Evolutionary conservation across 2,888 invertebrate genomes (phyloP).

Genomic region (Odontocolon sp.): DNA sequence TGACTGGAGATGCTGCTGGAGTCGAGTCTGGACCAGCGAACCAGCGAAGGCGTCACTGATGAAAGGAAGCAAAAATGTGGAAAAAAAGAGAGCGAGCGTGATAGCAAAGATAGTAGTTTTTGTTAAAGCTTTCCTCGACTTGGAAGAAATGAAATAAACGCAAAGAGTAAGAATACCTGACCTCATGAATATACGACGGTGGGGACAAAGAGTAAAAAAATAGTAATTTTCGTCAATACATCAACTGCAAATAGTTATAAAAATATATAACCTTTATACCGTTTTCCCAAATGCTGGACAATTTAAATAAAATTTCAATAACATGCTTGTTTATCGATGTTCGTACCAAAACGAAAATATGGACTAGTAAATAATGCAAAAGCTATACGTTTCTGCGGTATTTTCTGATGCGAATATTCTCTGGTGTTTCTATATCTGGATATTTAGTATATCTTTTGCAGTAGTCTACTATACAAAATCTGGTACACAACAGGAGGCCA

Average conservation of each 20-base stretch:
- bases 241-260: too few relatives aligned
- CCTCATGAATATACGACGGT: constrained; percentile 12
- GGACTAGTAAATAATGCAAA: too few relatives aligned
- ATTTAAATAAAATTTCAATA: too few relatives aligned
- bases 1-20: constrained; percentile 50
- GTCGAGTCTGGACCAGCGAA: not conserved
- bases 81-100: constrained; percentile 66
- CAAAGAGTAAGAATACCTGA: not conserved
- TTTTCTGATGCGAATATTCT: not conserved
- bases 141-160: not conserved
- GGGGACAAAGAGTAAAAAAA: not conserved
- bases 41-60: constrained; percentile 60
- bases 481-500: not conserved
- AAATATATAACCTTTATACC: too few relatives aligned
- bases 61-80: constrained; percentile 73
- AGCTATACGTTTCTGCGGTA: too few relatives aligned
- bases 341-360: too few relatives aligned
- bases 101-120: constrained; percentile 38
- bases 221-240: too few relatives aligned
- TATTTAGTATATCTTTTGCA: too few relatives aligned
- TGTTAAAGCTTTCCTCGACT: not conserved
- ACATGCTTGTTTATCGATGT: too few relatives aligned
- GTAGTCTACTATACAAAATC: too few relatives aligned
- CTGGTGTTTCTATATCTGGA: not conserved
- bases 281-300: too few relatives aligned